Evolutionary conservation across 2,888 invertebrate genomes (phyloP).

Genomic region (Trimorus sp.): DNA sequence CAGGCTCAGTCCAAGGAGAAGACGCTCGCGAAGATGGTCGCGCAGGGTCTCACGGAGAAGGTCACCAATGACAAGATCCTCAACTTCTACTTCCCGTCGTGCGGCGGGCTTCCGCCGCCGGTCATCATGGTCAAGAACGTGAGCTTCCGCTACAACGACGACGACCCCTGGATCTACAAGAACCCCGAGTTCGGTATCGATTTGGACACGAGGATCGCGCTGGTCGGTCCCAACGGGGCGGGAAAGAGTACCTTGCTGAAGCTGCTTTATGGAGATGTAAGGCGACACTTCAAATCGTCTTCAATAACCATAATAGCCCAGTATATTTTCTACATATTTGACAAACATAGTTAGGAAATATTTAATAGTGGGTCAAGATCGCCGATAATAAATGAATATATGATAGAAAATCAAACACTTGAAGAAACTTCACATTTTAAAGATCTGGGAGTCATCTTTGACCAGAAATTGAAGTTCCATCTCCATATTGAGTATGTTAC

Average conservation of each 20-base stretch:
- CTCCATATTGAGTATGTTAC: no score
- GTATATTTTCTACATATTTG: no score
- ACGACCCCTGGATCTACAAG: constrained; percentile 95
- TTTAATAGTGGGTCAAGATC: no score
- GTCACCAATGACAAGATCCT: constrained; percentile 94
- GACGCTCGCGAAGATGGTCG: constrained; percentile 99
- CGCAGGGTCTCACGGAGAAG: constrained; percentile 97
- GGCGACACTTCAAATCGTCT: no score
- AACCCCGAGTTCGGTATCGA: constrained; percentile 99
- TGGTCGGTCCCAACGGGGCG: constrained; percentile 99
- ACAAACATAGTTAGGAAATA: no score
- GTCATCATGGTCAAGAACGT: constrained; percentile 99
- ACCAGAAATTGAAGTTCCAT: no score
- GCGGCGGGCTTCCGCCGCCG: constrained; percentile 98
- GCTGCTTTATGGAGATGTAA: constrained; percentile 95
- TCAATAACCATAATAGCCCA: no score
- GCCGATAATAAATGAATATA: no score
- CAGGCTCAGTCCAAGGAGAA: constrained; percentile 99
- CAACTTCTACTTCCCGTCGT: constrained; percentile 96
- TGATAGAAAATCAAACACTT: no score
- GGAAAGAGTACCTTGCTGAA: constrained; percentile 99
- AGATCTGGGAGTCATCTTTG: no score
- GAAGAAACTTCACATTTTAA: no score
- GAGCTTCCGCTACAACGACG: constrained; percentile 95
- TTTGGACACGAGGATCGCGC: constrained; percentile 95